Percentiles rank a stretch among this genome's conserved stretches.
phyloP scores from a whole-genome alignment of 2,888 invertebrate species.

The Neoitamus cyanurus region DNA sequence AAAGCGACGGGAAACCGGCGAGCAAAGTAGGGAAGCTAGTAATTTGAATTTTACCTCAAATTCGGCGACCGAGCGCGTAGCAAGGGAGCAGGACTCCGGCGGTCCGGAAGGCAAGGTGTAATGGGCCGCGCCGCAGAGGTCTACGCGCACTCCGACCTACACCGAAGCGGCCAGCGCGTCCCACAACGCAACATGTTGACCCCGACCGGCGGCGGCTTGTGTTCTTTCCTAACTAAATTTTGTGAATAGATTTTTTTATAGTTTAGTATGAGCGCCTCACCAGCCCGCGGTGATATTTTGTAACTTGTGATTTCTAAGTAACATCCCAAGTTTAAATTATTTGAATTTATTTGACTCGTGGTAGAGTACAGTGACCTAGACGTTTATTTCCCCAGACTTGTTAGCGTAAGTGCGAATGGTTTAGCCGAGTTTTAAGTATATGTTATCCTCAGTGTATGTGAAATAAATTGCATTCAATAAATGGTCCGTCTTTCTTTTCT shows the following conservation, averaged over 20 bases:
- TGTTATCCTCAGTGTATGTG: constrained; percentile 39
- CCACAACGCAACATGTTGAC: not conserved
- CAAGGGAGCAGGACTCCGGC: not conserved
- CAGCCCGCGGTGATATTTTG: constrained; percentile 6
- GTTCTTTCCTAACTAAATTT: constrained; percentile 29
- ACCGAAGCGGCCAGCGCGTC: not conserved
- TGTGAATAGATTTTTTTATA: constrained; percentile 32
- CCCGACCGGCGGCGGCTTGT: constrained; percentile 6
- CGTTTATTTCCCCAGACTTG: constrained; percentile 20
- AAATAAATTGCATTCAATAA: constrained; percentile 40
- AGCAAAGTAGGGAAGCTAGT: not conserved
- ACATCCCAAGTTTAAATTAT: constrained; percentile 37
- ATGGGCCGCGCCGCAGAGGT: not conserved
- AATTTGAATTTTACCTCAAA: constrained; percentile 30
- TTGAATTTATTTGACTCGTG: constrained; percentile 12
- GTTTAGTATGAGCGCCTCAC: constrained; percentile 21
- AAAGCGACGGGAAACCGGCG: constrained; percentile 9
- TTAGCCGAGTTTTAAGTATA: constrained; percentile 27
- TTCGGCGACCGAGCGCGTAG: not conserved
- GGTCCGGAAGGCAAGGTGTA: constrained; percentile 15
- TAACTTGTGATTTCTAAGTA: constrained; percentile 30
- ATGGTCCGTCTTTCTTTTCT: not conserved
- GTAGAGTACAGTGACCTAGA: constrained; percentile 27
- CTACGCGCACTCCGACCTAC: not conserved
- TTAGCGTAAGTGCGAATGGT: constrained; percentile 42